These are phyloP conservation scores for Premnoplex brunnescens DNA, from an alignment of 2,797 vertebrate genomes.

Conservation along the genomic window DNA sequence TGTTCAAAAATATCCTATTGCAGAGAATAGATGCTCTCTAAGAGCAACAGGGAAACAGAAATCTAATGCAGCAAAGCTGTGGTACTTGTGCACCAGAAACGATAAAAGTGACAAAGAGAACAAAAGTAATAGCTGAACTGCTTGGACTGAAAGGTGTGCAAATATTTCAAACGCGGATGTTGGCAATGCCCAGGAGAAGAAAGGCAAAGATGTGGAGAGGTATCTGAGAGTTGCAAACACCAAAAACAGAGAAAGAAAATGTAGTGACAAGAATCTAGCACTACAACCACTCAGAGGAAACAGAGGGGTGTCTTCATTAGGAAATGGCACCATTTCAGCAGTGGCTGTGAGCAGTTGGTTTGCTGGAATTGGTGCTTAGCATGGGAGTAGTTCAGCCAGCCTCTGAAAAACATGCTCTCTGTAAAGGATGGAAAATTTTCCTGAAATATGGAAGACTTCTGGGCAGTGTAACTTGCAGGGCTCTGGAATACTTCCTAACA, in stretches of 20 bases:
- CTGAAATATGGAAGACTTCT: conserved; percentile 40
- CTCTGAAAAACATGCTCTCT: background rate
- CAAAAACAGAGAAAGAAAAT: background rate
- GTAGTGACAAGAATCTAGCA: background rate
- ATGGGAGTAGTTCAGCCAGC: background rate
- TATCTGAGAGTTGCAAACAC: background rate
- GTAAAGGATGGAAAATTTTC: conserved; percentile 28
- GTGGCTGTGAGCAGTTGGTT: background rate
- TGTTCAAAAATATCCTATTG: background rate
- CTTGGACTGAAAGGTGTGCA: background rate
- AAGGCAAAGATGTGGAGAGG: background rate
- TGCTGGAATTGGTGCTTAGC: background rate
- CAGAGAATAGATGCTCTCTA: background rate
- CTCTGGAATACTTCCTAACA: conserved; percentile 55
- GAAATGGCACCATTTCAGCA: background rate
- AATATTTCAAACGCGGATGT: background rate
- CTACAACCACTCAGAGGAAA: background rate
- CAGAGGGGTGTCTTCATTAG: background rate
- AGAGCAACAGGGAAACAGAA: background rate
- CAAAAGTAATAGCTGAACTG: background rate
- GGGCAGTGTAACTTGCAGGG: conserved; percentile 21
- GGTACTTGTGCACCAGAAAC: background rate
- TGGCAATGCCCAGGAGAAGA: background rate
- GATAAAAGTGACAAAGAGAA: background rate
- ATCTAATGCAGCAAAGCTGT: background rate